Conservation (phyloP, 2,888 invertebrate genomes). For the Dendrolimus pini region DNA sequence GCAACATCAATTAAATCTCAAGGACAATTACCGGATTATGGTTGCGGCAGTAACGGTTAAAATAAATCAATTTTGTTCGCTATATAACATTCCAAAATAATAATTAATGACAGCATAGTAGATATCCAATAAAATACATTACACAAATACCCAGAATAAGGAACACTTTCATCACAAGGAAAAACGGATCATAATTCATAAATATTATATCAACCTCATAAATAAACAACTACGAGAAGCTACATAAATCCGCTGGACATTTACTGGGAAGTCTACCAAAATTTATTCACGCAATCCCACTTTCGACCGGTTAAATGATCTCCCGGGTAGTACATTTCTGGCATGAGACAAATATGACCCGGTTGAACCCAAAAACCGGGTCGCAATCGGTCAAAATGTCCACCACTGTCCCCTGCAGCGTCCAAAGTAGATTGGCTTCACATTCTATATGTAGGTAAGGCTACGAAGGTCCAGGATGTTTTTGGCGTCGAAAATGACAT, state of each 20-base stretch:
- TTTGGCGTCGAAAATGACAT: background rate
- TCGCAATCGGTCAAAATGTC: conserved; percentile 31
- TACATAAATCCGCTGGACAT: background rate
- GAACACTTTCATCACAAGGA: too few species aligned
- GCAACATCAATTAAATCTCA: too few species aligned
- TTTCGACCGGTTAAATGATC: background rate
- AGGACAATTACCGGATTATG: too few species aligned
- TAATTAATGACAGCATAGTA: too few species aligned
- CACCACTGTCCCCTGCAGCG: conserved; percentile 15
- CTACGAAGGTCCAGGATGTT: background rate
- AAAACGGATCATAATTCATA: too few species aligned
- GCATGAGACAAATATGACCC: conserved; percentile 13
- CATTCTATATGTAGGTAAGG: background rate
- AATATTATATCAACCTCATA: background rate
- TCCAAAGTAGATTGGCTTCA: conserved; percentile 14
- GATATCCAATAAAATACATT: too few species aligned
- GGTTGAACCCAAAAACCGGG: conserved; percentile 16
- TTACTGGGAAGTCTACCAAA: background rate
- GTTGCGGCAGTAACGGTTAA: too few species aligned
- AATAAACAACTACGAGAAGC: background rate
- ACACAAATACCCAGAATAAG: too few species aligned
- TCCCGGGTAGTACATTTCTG: conserved; percentile 7
- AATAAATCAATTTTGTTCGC: too few species aligned
- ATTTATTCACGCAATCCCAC: conserved; percentile 1
- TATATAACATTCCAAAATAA: too few species aligned